These are phyloP conservation scores for Labeo catla DNA, from an alignment of 2,113 vertebrate genomes.

Conservation along the genomic window DNA sequence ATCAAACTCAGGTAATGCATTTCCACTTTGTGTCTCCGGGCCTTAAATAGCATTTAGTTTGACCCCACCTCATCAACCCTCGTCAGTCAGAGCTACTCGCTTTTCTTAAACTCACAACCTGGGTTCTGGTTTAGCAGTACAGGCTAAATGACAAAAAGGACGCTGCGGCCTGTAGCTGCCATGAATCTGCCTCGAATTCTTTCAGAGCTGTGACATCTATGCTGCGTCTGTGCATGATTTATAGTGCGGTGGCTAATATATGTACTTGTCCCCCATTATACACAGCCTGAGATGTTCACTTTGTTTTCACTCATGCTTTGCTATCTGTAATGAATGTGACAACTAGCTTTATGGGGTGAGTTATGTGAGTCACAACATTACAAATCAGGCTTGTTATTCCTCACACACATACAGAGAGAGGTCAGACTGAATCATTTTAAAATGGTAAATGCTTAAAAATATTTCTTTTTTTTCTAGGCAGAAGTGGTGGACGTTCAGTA, in stretches of 20 bases:
- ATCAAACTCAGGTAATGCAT: slow-evolving; percentile 66
- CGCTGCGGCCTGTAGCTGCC: background rate
- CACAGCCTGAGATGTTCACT: slow-evolving; percentile 15
- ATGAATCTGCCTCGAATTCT: slow-evolving; percentile 2
- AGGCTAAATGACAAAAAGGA: background rate
- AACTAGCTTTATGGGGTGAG: slow-evolving; percentile 12
- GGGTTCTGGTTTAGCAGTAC: background rate
- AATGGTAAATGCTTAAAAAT: background rate
- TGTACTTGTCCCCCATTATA: slow-evolving; percentile 28
- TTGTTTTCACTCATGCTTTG: slow-evolving; percentile 31
- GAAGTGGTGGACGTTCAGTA: slow-evolving; percentile 90
- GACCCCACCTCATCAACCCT: slow-evolving; percentile 24
- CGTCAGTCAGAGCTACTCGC: background rate
- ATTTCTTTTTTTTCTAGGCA: slow-evolving; percentile 73
- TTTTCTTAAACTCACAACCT: slow-evolving; percentile 25
- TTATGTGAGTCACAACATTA: background rate
- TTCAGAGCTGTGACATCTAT: slow-evolving; percentile 5
- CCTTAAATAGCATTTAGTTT: slow-evolving; percentile 40
- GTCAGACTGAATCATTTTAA: slow-evolving; percentile 11
- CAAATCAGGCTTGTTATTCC: slow-evolving; percentile 33
- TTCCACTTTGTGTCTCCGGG: slow-evolving; percentile 3
- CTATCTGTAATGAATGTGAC: slow-evolving; percentile 31
- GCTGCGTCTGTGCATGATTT: background rate
- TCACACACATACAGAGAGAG: background rate
- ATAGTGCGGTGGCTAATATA: background rate